Base-by-base conservation (phyloP, 2,888 invertebrate species). In the Dichetophora obliterata region DNA sequence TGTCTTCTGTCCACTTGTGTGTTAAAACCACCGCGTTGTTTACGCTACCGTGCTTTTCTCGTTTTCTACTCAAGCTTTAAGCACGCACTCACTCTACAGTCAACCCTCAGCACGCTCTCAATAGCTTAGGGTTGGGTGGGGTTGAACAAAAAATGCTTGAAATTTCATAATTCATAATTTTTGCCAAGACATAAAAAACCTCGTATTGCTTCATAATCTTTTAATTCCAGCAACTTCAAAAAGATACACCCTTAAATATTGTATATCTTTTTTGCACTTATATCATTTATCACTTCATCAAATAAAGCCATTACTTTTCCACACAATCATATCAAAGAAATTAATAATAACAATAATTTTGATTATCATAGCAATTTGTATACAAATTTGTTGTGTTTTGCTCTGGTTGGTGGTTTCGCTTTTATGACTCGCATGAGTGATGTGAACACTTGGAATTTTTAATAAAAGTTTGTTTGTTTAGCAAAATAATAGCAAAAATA, bases 291-390 rank as follows among this genome's bases (percentile, higher is more conserved):
- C 43, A 43, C 24, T 27, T 59, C 59, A 59, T 59, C 59, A 59
- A 16, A 59, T 59, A 59, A 68, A 50, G 68, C 68, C 72, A 73
- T 73, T 63, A 73, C 61, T 73, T 73, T 61, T 73, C 54, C 31
- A 31, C 50, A 73, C 72, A 73, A 73, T 61, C 27, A 24, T 27
- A 73, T 61, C 61, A 61, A 61, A 73, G 72, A 61, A 73, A 73
- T 73, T 73, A 73, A 59, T 73, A 73, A 59, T 73, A 73, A 59
- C 22, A 24, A 52, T 69, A 50, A 24, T 48, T 69, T 69, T 69
- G 69, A 52, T 69, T 69, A 69, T 69, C 31, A 24, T 69, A 27
- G 16, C 9, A 59, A 59, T 14, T 59, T 27, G 27, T 59, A 59
- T 43, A 43, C 43, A 43, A 43, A 43, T 6, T 43, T 43, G 43